Conservation (phyloP, 1,140 invertebrate genomes). For the Trachymyrmex cornetzi region DNA sequence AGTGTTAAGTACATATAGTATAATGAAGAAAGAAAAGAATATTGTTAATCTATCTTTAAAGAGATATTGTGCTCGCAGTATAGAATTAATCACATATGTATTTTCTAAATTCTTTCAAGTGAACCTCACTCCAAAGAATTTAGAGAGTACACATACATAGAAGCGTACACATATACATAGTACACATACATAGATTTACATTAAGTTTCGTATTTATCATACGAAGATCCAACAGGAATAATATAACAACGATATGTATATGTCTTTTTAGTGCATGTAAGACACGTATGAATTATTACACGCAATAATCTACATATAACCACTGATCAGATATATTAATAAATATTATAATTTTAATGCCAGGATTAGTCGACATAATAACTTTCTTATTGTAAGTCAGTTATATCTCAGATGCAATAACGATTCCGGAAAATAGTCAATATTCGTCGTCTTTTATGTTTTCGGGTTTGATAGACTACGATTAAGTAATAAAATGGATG, state of each 20-base stretch:
- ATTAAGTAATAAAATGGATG: conserved; percentile 30
- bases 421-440: conserved; percentile 11
- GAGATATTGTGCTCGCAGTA: background rate
- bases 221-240: background rate
- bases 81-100: background rate
- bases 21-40: background rate
- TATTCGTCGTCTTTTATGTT: background rate
- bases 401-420: conserved; percentile 8
- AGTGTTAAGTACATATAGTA: background rate
- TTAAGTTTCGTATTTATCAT: background rate
- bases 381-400: background rate
- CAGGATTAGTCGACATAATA: background rate
- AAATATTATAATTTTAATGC: background rate
- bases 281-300: background rate
- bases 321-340: background rate
- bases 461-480: background rate
- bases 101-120: too few relatives aligned
- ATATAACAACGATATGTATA: background rate
- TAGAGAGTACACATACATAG: background rate
- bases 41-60: background rate
- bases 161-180: background rate
- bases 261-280: background rate
- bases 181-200: background rate
- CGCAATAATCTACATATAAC: background rate
- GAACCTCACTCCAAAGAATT: too few relatives aligned